Conservation (phyloP, 2,888 invertebrate species). For the Pollenia labialis region DNA sequence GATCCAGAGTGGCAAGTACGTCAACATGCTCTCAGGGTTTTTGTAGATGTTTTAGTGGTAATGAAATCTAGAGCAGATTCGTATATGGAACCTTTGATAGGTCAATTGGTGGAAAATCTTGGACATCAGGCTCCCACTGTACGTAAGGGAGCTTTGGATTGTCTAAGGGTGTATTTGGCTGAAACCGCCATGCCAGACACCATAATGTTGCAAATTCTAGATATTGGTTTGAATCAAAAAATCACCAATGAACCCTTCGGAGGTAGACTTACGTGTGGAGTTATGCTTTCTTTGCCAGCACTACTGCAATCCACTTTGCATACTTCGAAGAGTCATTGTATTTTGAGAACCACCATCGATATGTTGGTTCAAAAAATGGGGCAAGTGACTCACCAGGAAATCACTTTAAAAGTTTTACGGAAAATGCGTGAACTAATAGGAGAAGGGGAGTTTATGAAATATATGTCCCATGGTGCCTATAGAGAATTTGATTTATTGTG, state of each 20-base stretch:
- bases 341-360: slow-evolving; percentile 85
- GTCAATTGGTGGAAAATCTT: slow-evolving; percentile 90
- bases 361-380: slow-evolving; percentile 86
- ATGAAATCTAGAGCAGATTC: slow-evolving; percentile 88
- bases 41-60: slow-evolving; percentile 91
- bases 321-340: slow-evolving; percentile 85
- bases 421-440: slow-evolving; percentile 90
- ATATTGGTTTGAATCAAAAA: slow-evolving; percentile 86
- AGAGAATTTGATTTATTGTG: slow-evolving; percentile 87
- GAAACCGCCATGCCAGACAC: slow-evolving; percentile 89
- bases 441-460: slow-evolving; percentile 87
- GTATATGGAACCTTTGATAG: slow-evolving; percentile 87
- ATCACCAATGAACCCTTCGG: slow-evolving; percentile 85
- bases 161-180: slow-evolving; percentile 89
- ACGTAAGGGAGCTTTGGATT: slow-evolving; percentile 91
- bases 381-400: slow-evolving; percentile 87
- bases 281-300: slow-evolving; percentile 88
- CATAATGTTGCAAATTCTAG: slow-evolving; percentile 87
- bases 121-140: slow-evolving; percentile 92
- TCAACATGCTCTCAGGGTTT: slow-evolving; percentile 91
- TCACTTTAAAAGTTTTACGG: slow-evolving; percentile 88
- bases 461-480: slow-evolving; percentile 85
- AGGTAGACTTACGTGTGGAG: slow-evolving; percentile 87
- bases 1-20: slow-evolving; percentile 94
- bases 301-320: slow-evolving; percentile 86